phyloP scores from a whole-genome alignment of 64 coral and sea anemone species.

The Dendrophyllia cribrosa region DNA sequence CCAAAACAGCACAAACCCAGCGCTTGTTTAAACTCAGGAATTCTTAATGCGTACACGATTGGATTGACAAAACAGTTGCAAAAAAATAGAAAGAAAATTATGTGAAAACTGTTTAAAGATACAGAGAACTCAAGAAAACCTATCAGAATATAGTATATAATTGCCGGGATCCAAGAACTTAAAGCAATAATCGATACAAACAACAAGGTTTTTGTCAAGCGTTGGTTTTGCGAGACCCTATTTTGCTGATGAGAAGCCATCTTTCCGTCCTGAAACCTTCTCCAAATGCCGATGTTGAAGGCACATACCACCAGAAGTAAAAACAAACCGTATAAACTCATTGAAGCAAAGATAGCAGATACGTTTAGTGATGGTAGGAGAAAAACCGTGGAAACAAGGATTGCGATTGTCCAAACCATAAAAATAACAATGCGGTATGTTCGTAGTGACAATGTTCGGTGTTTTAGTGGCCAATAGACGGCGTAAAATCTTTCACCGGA shows the following conservation, averaged over 20 bases:
- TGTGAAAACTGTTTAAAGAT: background rate
- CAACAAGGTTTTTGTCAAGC: background rate
- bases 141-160: background rate
- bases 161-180: background rate
- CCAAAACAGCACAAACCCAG: background rate
- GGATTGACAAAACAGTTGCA: background rate
- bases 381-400: background rate
- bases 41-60: background rate
- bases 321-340: background rate
- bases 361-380: background rate
- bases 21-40: background rate
- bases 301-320: background rate
- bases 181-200: background rate
- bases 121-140: background rate
- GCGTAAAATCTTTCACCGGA: conserved; percentile 6
- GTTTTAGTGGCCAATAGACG: background rate
- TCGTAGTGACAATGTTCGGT: background rate
- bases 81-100: background rate
- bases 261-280: background rate
- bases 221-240: background rate
- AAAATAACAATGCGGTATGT: background rate
- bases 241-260: background rate
- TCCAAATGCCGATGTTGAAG: background rate
- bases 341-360: background rate
- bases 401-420: background rate